phyloP scores from a whole-genome alignment of 2,113 vertebrate genomes.

The Sinocyclocheilus rhinocerous region DNA sequence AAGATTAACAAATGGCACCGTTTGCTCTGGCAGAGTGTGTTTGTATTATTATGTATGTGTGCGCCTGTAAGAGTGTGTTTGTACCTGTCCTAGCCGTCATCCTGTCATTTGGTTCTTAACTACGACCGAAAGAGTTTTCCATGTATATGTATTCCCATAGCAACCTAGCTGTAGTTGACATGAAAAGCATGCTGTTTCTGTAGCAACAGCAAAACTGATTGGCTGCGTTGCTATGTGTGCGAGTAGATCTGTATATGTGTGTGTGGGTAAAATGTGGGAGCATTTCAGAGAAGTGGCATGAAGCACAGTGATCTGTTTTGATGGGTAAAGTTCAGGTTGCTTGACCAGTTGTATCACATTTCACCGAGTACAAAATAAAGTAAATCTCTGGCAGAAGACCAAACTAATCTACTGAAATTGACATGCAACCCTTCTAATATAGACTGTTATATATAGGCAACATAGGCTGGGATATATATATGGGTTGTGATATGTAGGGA shows the following conservation, averaged over 20 bases:
- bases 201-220: constrained; percentile 93
- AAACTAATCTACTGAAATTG: not conserved
- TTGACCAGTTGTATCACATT: not conserved
- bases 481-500: too few species aligned
- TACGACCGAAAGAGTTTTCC: constrained; percentile 86
- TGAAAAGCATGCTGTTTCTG: constrained; percentile 95
- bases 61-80: constrained; percentile 42
- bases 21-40: not conserved
- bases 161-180: constrained; percentile 92
- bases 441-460: not conserved
- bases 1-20: not conserved
- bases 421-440: not conserved
- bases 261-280: constrained; percentile 31
- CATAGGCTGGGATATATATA: too few species aligned
- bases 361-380: not conserved
- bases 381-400: not conserved
- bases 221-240: constrained; percentile 71
- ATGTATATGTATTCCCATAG: constrained; percentile 94
- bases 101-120: constrained; percentile 91
- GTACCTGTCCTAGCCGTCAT: constrained; percentile 64
- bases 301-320: not conserved
- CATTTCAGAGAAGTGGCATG: constrained; percentile 9
- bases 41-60: not conserved
- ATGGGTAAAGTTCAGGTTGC: constrained; percentile 16
- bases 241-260: constrained; percentile 54